These are phyloP conservation scores for Endomychus coccineus DNA, from an alignment of 2,888 invertebrate genomes.

Conservation along the genomic window DNA sequence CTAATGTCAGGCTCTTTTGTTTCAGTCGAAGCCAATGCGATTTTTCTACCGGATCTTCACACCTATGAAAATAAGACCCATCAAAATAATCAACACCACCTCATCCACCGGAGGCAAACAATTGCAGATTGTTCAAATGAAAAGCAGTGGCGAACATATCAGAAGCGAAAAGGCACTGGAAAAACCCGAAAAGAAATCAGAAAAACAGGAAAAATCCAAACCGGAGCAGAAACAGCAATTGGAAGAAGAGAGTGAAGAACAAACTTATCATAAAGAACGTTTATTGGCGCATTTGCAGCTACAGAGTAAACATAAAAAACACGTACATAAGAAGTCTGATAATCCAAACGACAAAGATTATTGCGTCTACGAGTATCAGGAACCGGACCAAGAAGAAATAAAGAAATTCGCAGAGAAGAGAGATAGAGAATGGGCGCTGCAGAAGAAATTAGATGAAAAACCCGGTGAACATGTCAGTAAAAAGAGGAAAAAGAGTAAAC, in stretches of 20 bases:
- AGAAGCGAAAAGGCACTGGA: conserved; percentile 9
- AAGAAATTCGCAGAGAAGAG: conserved; percentile 42
- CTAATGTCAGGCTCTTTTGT: conserved; percentile 19
- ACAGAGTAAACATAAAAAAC: conserved; percentile 34
- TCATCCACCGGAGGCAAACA: conserved; percentile 39
- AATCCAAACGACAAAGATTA: conserved; percentile 10
- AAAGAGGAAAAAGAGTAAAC: conserved; percentile 51
- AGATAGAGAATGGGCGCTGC: conserved; percentile 42
- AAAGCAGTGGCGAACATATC: conserved; percentile 6
- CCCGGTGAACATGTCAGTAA: conserved; percentile 39
- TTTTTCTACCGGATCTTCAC: conserved; percentile 56
- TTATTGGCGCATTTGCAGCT: conserved; percentile 38
- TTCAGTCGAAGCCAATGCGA: conserved; percentile 56
- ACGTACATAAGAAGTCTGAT: conserved; percentile 18
- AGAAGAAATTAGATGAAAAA: conserved; percentile 37
- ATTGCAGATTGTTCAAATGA: conserved; percentile 38
- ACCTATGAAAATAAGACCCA: conserved; percentile 39
- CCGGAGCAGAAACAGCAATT: conserved; percentile 8
- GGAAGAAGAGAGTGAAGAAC: conserved; percentile 13
- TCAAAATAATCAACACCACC: conserved; percentile 40
- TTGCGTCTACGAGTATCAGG: conserved; percentile 40
- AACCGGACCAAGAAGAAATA: conserved; percentile 41
- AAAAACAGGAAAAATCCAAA: conserved; percentile 5
- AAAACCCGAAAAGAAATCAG: conserved; percentile 10
- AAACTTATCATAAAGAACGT: conserved; percentile 33